Base-by-base conservation (phyloP, 2,113 vertebrate genomes). In the Stegostoma tigrinum region DNA sequence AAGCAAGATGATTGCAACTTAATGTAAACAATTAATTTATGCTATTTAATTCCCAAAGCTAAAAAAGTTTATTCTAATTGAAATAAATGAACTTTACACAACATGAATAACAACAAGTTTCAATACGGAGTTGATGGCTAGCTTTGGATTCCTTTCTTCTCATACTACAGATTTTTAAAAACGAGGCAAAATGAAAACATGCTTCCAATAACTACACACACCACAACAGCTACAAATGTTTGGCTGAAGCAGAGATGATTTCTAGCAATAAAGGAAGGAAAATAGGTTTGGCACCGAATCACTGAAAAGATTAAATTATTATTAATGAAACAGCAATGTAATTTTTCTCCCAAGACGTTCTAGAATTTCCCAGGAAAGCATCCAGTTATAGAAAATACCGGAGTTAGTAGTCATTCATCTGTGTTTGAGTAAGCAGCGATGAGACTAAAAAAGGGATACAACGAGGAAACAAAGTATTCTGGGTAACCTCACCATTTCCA, bases 401-500 rank as follows among this genome's bases (percentile, higher is more conserved):
- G 89, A 64, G 5, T 61, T 21, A n/a, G 3, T 23, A 15, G 89
- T 15, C 17, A 15, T 23, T n/a, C 5, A 67, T 66, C 30, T 5
- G 23, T 34, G 64, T 38, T 23, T 42, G 61, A n/a, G 4, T 61
- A 21, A 64, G 89, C 6, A 38, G 17, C 17, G 19, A 66, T 34
- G 61, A 66, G 38, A n/a, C 48, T 48, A 38, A 93, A 93, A 75
- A 34, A 30, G 10, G 45, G 19, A 38, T 5, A 66, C n/a, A 4
- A 94, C 55, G 55, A 61, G 55, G 12, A 61, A 61, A 61, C 48
- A 61, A 34, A 6, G 34, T 72, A 4, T 95, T 72, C 67, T 34
- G 52, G 5, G 34, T 4, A 75, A 48, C 96, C 97, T 98, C 97
- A 99, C 99, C 99, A 99, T 98, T 99, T 99, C 99, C 99, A 99